Base-by-base conservation (phyloP, 1,140 invertebrate genomes). In the Panulirus ornatus region DNA sequence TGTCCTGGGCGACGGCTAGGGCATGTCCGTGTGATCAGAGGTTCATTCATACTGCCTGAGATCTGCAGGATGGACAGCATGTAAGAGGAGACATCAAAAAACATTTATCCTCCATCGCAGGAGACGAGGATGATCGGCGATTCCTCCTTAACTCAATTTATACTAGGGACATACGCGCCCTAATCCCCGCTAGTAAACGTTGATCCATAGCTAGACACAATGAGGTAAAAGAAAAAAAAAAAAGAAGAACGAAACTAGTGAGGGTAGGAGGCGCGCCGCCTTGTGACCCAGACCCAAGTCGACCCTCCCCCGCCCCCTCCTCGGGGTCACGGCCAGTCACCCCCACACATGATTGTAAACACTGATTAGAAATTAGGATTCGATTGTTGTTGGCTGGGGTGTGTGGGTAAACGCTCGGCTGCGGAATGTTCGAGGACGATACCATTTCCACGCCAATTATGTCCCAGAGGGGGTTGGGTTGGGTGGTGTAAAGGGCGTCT, bases 321-420 rank as follows among this genome's bases (percentile, higher is more conserved):
- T 9, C 5, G 79, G 38, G 42, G 79, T 63, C 47, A 34, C 30
- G 27, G 8, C n/a, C 2, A 73, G 42, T 84, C 83, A 63, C n/a
- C 66, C n/a, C 83, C 66, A 44, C 66, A 51, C 66, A 73, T 47
- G 70, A 73, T 73, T 58, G 14, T 84, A 71, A 70, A 71, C 83
- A 47, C 66, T 84, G 83, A 84, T 84, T 84, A 34, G 40, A 84
- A 84, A 84, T 84, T 84, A 84, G 42, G 83, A 84, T 84, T 73
- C 83, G 83, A 84, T 84, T 84, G 83, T 84, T 47, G 63, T 73
- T 0, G 11, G 51, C 14, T 36, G 42, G 40, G 9, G 42, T 40
- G 22, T 40, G 22, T 40, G 51, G 73, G 66, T 47, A 84, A 51
- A 51, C 40, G n/a, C 38, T 63, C 73, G 83, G 30, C 40, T 84